These are phyloP conservation scores for Caiman crocodilus DNA, from an alignment of 2,797 vertebrate species.

Conservation along the genomic window DNA sequence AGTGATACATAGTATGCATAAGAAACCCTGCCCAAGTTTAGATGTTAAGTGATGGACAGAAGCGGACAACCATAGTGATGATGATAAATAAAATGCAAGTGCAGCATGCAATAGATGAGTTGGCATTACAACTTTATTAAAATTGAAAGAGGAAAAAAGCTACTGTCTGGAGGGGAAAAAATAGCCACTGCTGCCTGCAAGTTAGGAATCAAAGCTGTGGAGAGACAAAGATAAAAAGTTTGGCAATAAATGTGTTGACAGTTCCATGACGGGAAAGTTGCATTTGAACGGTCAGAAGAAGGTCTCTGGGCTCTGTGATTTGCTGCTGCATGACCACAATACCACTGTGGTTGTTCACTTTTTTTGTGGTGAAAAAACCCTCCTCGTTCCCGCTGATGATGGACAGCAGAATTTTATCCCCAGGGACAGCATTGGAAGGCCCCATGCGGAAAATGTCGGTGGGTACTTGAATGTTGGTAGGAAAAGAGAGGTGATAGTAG, in stretches of 20 bases:
- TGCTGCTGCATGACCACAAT: conserved; percentile 90
- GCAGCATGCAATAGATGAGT: conserved; percentile 68
- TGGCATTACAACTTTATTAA: conserved; percentile 76
- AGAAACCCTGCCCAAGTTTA: neutral
- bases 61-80: conserved; percentile 1
- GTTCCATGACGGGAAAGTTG: conserved; percentile 88
- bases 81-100: conserved; percentile 68
- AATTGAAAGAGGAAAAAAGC: neutral
- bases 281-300: conserved; percentile 93
- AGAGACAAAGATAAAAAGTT: conserved; percentile 93
- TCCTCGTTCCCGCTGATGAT: conserved; percentile 92
- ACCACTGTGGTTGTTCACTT: conserved; percentile 86
- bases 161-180: conserved; percentile 30
- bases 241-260: conserved; percentile 90
- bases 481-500: conserved; percentile 98
- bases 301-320: conserved; percentile 89
- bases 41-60: neutral
- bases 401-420: conserved; percentile 92
- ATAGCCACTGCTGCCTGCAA: conserved; percentile 21
- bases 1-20: neutral
- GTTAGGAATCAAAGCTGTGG: conserved; percentile 84
- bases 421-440: conserved; percentile 88
- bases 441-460: conserved; percentile 99
- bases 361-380: conserved; percentile 90
- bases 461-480: conserved; percentile 94